Percentiles rank a stretch among this genome's conserved stretches.
Conservation (phyloP, 2,113 vertebrate species). For the Periophthalmodon schlosseri region DNA sequence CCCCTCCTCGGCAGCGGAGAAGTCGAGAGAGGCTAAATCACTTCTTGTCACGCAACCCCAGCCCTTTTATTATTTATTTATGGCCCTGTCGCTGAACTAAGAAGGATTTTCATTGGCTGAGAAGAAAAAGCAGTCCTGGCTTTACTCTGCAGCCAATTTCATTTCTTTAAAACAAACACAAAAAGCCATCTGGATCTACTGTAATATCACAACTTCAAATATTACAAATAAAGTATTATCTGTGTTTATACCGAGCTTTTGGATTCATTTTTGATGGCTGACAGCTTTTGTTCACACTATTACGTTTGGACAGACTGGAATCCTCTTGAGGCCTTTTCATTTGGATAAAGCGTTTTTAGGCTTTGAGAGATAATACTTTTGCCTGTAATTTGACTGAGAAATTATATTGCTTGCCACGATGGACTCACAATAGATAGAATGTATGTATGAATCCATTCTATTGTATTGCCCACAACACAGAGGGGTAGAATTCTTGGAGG, state of each 20-base stretch:
- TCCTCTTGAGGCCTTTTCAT: background rate
- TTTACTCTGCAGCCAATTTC: background rate
- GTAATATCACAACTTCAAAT: slow-evolving; percentile 1
- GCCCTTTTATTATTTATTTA: slow-evolving; percentile 57
- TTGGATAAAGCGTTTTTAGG: background rate
- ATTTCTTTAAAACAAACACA: background rate
- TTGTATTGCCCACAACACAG: background rate
- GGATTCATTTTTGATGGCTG: background rate
- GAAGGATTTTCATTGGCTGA: slow-evolving; percentile 24
- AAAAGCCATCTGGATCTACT: background rate
- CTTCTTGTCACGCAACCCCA: slow-evolving; percentile 69
- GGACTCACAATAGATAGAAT: background rate
- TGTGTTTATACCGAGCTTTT: background rate
- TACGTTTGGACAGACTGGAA: background rate
- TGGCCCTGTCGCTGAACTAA: slow-evolving; percentile 37
- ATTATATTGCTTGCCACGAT: background rate
- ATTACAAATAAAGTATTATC: slow-evolving; percentile 3
- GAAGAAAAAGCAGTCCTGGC: background rate
- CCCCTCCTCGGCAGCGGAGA: slow-evolving; percentile 8
- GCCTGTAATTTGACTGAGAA: background rate
- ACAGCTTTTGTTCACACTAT: slow-evolving; percentile 6
- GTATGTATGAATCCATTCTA: background rate
- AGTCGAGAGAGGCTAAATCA: slow-evolving; percentile 55
- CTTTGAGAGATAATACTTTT: background rate
- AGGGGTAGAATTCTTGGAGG: too few species aligned